phyloP scores from a whole-genome alignment of 2,797 vertebrate genomes.

The Spatula versicolor region DNA sequence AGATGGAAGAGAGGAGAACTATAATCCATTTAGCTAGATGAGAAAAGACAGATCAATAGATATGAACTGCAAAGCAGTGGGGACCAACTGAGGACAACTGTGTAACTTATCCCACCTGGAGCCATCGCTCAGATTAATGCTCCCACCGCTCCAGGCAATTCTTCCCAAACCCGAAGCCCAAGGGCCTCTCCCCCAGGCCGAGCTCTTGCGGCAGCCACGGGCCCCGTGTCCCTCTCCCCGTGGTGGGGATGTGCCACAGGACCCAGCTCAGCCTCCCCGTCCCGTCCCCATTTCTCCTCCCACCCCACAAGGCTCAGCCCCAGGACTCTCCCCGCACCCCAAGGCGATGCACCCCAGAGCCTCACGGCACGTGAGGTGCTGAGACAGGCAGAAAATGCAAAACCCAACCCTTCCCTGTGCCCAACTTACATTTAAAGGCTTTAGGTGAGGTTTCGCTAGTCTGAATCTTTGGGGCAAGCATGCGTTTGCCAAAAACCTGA shows the following conservation, averaged over 20 bases:
- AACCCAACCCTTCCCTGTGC: neutral
- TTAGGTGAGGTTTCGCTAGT: slow-evolving; percentile 98
- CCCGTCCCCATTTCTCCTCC: neutral
- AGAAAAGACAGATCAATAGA: slow-evolving; percentile 67
- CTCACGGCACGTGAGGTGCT: rapidly evolving
- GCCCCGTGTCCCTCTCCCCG: neutral
- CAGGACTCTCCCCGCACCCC: neutral
- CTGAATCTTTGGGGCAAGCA: slow-evolving; percentile 98
- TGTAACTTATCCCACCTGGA: slow-evolving; percentile 33
- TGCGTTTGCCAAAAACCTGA: slow-evolving; percentile 98
- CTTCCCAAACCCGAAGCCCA: neutral
- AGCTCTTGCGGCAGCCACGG: neutral
- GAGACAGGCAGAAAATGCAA: neutral
- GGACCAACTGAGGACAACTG: slow-evolving; percentile 42
- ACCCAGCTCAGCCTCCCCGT: neutral
- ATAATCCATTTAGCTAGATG: slow-evolving; percentile 65
- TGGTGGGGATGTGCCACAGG: rapidly evolving
- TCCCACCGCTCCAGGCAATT: neutral
- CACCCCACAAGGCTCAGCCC: neutral
- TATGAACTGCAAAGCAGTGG: slow-evolving; percentile 46
- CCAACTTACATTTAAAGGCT: slow-evolving; percentile 98
- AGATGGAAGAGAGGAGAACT: slow-evolving; percentile 64
- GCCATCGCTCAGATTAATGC: neutral
- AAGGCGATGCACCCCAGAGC: neutral
- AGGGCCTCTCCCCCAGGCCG: neutral